Evolutionary conservation across 1,140 invertebrate genomes (phyloP), one percentile per base, ranked within the genome.

Genomic region (Aricia agestis): DNA sequence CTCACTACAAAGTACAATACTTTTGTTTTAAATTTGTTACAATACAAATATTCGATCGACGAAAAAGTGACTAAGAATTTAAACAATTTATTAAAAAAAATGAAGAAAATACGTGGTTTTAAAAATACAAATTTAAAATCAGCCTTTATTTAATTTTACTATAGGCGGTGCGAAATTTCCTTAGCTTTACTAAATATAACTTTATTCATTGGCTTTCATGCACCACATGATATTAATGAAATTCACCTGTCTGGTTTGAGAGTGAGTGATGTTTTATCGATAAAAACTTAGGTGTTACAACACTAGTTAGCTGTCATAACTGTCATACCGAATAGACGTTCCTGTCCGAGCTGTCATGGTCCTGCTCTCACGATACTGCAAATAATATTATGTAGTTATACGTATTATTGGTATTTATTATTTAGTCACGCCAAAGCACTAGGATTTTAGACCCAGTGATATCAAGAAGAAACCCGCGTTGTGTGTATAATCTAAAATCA

Each of bases 271-370:
- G 19, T 66, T 36, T 41, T 36, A 66, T 66, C 65, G 32, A 66
- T 66, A 66, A 66, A 66, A 66, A 66, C 65, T 41, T 66, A 66
- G 19, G 65, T 31, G 65, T 31, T 66, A 66, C 65, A 66, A 66
- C 65, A 66, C 65, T 66, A 31, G 65, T 66, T 66, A 66, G 65
- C 65, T 66, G 65, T 66, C 65, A 66, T 66, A 66, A n/a, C 19
- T 66, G 65, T 66, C 31, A 66, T 66, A 31, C 32, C 32, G 31
- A 31, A 66, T 66, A 66, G 32, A 66, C 63, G 25, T 66, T 66
- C 63, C 63, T 66, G 25, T 66, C 25, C 63, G 63, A 25, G 25
- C 63, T 15, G 65, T 36, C 65, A 31, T n/a, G 32, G 32, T 41
- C 5, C 6, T 41, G 32, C 36, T 66, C 65, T 31, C 65, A 66